Conservation (phyloP, 2,113 vertebrate species). For the Ibidorhyncha struthersii region DNA sequence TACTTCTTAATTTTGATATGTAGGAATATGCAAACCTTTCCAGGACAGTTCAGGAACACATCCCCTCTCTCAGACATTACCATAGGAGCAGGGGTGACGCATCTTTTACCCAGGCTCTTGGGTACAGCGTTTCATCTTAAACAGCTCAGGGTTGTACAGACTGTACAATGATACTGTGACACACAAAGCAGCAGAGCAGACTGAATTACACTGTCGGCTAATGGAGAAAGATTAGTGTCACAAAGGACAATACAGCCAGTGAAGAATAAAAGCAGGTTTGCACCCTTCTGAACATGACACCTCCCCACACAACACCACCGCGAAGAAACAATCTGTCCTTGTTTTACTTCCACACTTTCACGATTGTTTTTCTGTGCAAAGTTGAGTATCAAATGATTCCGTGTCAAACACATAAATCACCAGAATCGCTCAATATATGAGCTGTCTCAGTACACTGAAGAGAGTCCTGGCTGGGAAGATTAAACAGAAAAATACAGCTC, state of each 20-base stretch:
- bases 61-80: not conserved
- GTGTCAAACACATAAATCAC: not conserved
- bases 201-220: not conserved
- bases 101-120: not conserved
- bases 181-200: not conserved
- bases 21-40: not conserved
- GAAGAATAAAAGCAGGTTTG: conserved; percentile 18
- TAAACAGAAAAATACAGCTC: not conserved
- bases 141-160: not conserved
- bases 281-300: conserved; percentile 2
- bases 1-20: not conserved
- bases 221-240: not conserved
- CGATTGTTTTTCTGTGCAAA: not conserved
- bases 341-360: not conserved
- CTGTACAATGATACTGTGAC: not conserved
- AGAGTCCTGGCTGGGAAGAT: not conserved
- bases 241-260: not conserved
- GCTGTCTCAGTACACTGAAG: not conserved
- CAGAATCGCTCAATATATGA: not conserved
- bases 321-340: not conserved
- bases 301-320: not conserved
- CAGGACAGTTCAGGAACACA: not conserved
- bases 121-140: not conserved
- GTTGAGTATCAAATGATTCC: conserved; percentile 16
- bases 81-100: not conserved